These are phyloP conservation scores for Ctenodactylus gundi DNA, from an alignment of 2,113 vertebrate species.

Conservation along the genomic window DNA sequence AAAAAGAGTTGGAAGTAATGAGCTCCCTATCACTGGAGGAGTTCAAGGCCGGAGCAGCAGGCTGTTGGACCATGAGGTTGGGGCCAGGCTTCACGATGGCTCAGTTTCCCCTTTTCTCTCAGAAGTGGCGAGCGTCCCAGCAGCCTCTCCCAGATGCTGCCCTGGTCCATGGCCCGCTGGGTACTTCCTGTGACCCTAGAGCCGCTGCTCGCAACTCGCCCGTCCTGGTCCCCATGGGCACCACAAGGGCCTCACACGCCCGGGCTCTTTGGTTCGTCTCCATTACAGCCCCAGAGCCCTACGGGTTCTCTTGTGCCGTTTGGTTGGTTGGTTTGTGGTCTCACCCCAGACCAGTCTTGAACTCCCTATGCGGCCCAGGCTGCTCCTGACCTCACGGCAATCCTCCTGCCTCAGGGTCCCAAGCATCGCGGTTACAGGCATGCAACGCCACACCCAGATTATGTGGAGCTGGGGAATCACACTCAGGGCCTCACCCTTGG, in stretches of 20 bases:
- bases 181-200: background rate
- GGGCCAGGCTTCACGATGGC: background rate
- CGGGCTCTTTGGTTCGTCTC: background rate
- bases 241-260: background rate
- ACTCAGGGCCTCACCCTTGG: too few relatives aligned
- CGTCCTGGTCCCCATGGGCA: background rate
- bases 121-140: background rate
- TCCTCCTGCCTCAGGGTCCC: too few relatives aligned
- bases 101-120: background rate
- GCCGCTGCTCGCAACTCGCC: background rate
- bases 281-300: background rate
- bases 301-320: too few relatives aligned
- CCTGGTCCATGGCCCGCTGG: background rate
- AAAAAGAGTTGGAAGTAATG: background rate
- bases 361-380: too few relatives aligned
- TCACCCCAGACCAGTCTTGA: too few relatives aligned
- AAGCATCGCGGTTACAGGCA: too few relatives aligned
- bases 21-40: background rate
- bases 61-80: background rate
- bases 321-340: too few relatives aligned
- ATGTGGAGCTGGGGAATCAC: too few relatives aligned
- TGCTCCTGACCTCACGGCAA: too few relatives aligned
- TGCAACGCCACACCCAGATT: too few relatives aligned
- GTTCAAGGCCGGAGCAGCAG: background rate
- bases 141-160: background rate